Conservation (phyloP, 2,888 invertebrate species). For the Tetramorium bicarinatum region DNA sequence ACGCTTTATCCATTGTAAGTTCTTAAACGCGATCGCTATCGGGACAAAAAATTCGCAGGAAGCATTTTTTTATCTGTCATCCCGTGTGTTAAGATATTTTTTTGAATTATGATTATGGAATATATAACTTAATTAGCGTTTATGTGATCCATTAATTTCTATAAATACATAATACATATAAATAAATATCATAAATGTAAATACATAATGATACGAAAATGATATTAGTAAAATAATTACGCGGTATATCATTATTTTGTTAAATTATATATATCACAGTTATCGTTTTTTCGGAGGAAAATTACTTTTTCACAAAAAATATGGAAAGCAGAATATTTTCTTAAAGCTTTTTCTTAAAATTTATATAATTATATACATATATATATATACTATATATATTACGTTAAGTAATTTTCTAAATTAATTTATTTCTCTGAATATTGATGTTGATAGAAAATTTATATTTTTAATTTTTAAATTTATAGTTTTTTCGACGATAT, state of each 20-base stretch:
- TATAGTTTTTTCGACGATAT: background rate
- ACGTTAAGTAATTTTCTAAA: background rate
- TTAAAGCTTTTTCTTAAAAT: background rate
- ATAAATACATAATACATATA: conserved; percentile 8
- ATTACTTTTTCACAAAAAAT: background rate
- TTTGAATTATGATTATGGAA: background rate
- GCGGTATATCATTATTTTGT: no score
- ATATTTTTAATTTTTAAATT: no score
- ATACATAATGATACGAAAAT: background rate
- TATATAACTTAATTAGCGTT: background rate
- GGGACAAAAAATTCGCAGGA: background rate
- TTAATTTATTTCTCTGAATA: background rate
- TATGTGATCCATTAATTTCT: background rate
- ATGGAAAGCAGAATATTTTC: background rate
- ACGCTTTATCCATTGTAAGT: background rate
- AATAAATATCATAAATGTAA: background rate
- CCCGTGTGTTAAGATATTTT: background rate
- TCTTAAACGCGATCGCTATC: conserved; percentile 26
- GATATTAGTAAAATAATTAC: background rate
- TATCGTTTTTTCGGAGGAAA: background rate
- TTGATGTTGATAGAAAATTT: background rate
- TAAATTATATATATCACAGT: background rate
- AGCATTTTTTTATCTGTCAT: conserved; percentile 16
- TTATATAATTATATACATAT: background rate
- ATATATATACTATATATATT: background rate